A percentile compares a stretch with the other conserved stretches of the same genome.
Conservation (phyloP, 92 coral and sea anemone genomes). For the Isaurus tuberculatus region DNA sequence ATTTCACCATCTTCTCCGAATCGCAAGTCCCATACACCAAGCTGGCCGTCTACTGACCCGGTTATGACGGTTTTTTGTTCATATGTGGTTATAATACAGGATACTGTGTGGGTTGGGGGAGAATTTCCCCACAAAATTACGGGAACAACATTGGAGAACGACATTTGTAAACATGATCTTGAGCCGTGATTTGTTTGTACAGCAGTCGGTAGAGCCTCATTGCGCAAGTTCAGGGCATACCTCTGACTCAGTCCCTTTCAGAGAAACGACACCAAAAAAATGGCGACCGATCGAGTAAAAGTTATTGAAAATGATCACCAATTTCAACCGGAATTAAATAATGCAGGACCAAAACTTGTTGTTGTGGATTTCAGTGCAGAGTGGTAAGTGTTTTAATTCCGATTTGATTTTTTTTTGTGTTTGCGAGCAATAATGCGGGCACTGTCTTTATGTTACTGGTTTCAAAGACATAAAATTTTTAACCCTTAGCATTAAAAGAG, state of each 20-base stretch:
- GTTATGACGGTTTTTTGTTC: slow-evolving; percentile 94
- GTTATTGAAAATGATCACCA: slow-evolving; percentile 70
- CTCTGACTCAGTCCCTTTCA: background rate
- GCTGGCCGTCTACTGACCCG: slow-evolving; percentile 93
- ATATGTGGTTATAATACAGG: slow-evolving; percentile 92
- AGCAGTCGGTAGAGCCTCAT: background rate
- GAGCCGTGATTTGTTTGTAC: slow-evolving; percentile 43
- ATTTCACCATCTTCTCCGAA: slow-evolving; percentile 77
- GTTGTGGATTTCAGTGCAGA: slow-evolving; percentile 92
- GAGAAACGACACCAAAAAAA: slow-evolving; percentile 68
- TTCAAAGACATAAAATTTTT: too few relatives aligned
- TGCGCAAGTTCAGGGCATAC: background rate
- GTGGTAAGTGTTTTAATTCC: slow-evolving; percentile 69
- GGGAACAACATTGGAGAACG: slow-evolving; percentile 93
- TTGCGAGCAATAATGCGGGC: background rate
- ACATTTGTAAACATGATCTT: slow-evolving; percentile 67
- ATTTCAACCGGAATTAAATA: slow-evolving; percentile 81
- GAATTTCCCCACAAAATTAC: slow-evolving; percentile 95
- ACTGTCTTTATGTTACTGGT: too few relatives aligned
- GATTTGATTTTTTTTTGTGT: background rate
- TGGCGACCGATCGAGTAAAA: slow-evolving; percentile 72
- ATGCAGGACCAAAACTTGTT: slow-evolving; percentile 82
- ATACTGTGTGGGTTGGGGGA: slow-evolving; percentile 92
- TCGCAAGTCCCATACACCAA: slow-evolving; percentile 95
- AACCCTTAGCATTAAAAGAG: too few relatives aligned